These are phyloP conservation scores for Sorex fumeus DNA, from an alignment of 2,113 vertebrate species.

Conservation along the genomic window DNA sequence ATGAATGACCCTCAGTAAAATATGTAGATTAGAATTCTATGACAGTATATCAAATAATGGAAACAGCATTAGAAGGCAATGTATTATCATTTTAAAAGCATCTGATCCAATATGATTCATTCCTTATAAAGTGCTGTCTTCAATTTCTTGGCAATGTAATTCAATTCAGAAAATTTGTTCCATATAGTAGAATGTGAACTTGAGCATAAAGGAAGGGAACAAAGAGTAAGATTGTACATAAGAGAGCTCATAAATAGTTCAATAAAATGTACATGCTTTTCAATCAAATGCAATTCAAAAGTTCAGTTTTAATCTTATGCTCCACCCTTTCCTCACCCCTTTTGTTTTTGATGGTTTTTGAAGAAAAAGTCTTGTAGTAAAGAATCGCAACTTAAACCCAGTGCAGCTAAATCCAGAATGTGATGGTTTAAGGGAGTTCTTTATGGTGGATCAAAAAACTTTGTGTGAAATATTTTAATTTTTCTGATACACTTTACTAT, in stretches of 20 bases:
- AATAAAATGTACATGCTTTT: conserved; percentile 33
- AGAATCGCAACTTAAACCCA: not conserved
- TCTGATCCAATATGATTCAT: conserved; percentile 55
- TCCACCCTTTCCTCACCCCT: too few species aligned
- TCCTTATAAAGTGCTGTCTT: conserved; percentile 68
- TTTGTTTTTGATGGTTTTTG: too few species aligned
- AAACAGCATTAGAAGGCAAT: conserved; percentile 50
- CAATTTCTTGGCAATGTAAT: conserved; percentile 67
- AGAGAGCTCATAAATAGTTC: not conserved
- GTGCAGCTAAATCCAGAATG: not conserved
- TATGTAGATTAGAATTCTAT: conserved; percentile 44
- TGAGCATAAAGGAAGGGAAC: conserved; percentile 41
- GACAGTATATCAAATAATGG: conserved; percentile 18
- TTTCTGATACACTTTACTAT: not conserved
- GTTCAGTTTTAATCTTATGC: not conserved
- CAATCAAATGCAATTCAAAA: not conserved
- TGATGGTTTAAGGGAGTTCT: not conserved
- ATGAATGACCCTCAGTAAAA: conserved; percentile 71
- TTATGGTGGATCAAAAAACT: not conserved
- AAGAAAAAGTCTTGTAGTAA: not conserved
- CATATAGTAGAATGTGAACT: not conserved
- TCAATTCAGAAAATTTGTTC: conserved; percentile 63
- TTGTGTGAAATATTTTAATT: not conserved
- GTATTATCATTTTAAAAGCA: conserved; percentile 33
- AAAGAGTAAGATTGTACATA: not conserved